These are phyloP conservation scores for Campodea augens DNA, from an alignment of 1,140 invertebrate genomes.

Conservation along the genomic window DNA sequence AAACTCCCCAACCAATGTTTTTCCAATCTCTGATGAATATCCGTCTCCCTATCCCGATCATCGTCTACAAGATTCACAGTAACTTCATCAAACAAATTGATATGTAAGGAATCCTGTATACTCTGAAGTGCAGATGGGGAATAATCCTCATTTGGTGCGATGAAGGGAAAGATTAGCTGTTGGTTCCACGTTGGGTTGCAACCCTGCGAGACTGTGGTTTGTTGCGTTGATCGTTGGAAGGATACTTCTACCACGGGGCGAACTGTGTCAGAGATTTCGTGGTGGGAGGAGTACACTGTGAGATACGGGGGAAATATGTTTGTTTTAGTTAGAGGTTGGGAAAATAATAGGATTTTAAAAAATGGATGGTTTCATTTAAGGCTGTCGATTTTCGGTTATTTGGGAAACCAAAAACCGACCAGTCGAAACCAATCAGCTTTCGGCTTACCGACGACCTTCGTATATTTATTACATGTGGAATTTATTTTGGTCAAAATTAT, in stretches of 20 bases:
- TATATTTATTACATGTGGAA: too few species aligned
- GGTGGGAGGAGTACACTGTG: too few species aligned
- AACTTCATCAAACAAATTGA: constrained; percentile 51
- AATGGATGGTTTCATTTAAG: too few species aligned
- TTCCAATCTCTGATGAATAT: constrained; percentile 42
- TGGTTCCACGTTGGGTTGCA: constrained; percentile 68
- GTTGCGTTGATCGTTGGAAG: constrained; percentile 37
- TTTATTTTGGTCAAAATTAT: too few species aligned
- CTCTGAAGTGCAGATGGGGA: constrained; percentile 25
- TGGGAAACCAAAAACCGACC: too few species aligned
- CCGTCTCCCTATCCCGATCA: constrained; percentile 31
- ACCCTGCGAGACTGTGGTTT: constrained; percentile 45
- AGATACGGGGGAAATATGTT: too few species aligned
- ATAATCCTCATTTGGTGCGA: constrained; percentile 31
- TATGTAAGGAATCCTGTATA: constrained; percentile 28
- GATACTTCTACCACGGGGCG: constrained; percentile 47
- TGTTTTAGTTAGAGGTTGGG: too few species aligned
- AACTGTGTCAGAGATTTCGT: too few species aligned
- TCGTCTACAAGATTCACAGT: constrained; percentile 42
- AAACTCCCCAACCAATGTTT: constrained; percentile 51
- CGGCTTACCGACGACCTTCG: too few species aligned
- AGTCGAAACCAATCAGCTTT: too few species aligned
- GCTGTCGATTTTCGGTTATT: too few species aligned
- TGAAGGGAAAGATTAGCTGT: constrained; percentile 41
- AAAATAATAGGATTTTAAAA: too few species aligned